Evolutionary conservation across 1,140 invertebrate species (phyloP).

Genomic region (Atta cephalotes): DNA sequence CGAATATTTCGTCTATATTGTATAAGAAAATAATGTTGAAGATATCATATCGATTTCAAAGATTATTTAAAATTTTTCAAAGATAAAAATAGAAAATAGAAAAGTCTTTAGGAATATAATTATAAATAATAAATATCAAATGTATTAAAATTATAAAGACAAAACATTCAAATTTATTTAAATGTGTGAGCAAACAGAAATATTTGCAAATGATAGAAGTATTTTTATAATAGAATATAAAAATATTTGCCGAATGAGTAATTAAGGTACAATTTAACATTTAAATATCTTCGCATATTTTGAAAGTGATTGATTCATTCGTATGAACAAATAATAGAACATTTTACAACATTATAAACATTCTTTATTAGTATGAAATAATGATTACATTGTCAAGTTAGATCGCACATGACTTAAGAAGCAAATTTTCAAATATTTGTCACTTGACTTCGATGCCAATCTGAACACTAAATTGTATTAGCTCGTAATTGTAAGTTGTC

Average conservation of each 20-base stretch:
- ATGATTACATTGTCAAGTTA: neutral
- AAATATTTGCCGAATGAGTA: neutral
- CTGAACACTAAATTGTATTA: slow-evolving; percentile 20
- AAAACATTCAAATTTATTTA: neutral
- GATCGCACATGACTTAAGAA: neutral
- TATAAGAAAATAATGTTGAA: neutral
- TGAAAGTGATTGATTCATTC: neutral
- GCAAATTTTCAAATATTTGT: slow-evolving; percentile 23
- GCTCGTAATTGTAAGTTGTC: neutral
- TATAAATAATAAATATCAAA: neutral
- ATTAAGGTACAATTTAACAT: neutral
- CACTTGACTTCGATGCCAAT: neutral
- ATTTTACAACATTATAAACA: no score
- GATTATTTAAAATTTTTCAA: neutral
- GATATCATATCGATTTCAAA: neutral
- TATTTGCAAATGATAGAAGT: neutral
- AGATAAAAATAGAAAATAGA: neutral
- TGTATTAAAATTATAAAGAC: neutral
- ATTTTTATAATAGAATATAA: neutral
- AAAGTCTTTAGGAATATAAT: neutral
- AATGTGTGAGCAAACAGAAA: neutral
- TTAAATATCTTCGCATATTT: neutral
- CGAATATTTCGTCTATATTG: slow-evolving; percentile 29
- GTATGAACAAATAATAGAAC: neutral
- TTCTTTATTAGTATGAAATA: no score